Conservation (phyloP, 92 coral and sea anemone genomes). For the Siderastrea siderea region DNA sequence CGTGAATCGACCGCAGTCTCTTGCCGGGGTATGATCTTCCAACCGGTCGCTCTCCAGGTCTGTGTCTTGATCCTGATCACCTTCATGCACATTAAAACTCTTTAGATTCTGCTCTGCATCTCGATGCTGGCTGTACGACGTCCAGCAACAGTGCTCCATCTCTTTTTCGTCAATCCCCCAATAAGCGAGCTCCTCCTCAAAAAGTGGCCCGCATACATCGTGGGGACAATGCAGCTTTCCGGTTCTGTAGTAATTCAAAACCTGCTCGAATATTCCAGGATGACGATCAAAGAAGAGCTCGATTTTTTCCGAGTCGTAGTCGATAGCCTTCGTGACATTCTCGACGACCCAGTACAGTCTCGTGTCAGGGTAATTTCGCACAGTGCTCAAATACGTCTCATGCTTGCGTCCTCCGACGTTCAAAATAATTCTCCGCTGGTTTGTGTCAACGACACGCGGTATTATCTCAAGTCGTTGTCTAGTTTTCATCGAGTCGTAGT, state of each 20-base stretch:
- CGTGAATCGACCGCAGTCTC: slow-evolving; percentile 56
- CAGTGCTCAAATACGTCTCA: slow-evolving; percentile 90
- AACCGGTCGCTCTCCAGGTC: slow-evolving; percentile 51
- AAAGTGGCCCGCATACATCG: slow-evolving; percentile 95
- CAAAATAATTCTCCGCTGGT: slow-evolving; percentile 80
- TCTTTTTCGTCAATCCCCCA: slow-evolving; percentile 99
- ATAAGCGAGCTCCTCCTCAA: slow-evolving; percentile 93
- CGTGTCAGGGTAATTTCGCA: slow-evolving; percentile 88
- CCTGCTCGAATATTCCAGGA: slow-evolving; percentile 90
- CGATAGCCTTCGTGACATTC: slow-evolving; percentile 92
- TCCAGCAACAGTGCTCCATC: slow-evolving; percentile 99
- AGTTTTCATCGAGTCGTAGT: slow-evolving; percentile 49
- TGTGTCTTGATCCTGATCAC: slow-evolving; percentile 68
- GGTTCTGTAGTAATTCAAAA: slow-evolving; percentile 93
- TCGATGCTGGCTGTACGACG: slow-evolving; percentile 90
- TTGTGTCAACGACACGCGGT: slow-evolving; percentile 78
- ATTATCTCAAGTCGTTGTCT: slow-evolving; percentile 79
- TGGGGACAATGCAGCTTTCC: slow-evolving; percentile 96
- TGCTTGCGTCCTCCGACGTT: slow-evolving; percentile 95
- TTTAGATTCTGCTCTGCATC: slow-evolving; percentile 96
- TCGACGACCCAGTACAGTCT: slow-evolving; percentile 94
- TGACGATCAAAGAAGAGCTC: slow-evolving; percentile 96
- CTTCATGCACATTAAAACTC: slow-evolving; percentile 81
- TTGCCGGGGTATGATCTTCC: slow-evolving; percentile 45
- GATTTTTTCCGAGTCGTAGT: slow-evolving; percentile 91